phyloP scores from a whole-genome alignment of 2,797 vertebrate species.

The Arrhamphus sclerolepis region DNA sequence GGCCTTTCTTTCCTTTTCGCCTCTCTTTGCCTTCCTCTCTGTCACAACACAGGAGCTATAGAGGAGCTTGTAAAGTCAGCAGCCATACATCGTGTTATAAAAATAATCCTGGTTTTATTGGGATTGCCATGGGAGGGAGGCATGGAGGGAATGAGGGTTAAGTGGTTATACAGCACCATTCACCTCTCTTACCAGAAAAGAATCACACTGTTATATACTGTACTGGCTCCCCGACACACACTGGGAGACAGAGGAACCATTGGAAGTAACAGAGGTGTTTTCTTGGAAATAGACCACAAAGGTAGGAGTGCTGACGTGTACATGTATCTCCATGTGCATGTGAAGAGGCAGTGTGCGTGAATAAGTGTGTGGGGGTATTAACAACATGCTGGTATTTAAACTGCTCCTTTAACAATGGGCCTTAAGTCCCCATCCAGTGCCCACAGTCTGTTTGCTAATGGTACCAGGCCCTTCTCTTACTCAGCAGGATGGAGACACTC shows the following conservation, averaged over 20 bases:
- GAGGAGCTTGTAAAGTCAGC: slow-evolving; percentile 77
- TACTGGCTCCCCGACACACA: slow-evolving; percentile 37
- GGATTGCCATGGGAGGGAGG: slow-evolving; percentile 67
- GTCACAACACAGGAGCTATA: slow-evolving; percentile 54
- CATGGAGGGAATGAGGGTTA: slow-evolving; percentile 50
- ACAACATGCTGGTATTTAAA: slow-evolving; percentile 75
- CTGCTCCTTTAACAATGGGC: slow-evolving; percentile 69
- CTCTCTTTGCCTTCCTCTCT: slow-evolving; percentile 9
- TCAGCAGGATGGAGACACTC: slow-evolving; percentile 61
- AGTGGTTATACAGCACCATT: slow-evolving; percentile 76
- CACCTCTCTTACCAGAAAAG: slow-evolving; percentile 69
- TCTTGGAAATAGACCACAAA: slow-evolving; percentile 60
- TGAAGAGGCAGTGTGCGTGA: slow-evolving; percentile 64
- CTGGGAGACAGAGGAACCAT: slow-evolving; percentile 55
- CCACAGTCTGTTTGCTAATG: slow-evolving; percentile 60
- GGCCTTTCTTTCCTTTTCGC: slow-evolving; percentile 48
- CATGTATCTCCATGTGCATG: slow-evolving; percentile 40
- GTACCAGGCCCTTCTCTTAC: slow-evolving; percentile 59
- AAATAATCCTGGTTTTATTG: slow-evolving; percentile 84
- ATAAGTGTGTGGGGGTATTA: slow-evolving; percentile 72
- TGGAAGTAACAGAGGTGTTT: slow-evolving; percentile 58
- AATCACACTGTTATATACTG: slow-evolving; percentile 64
- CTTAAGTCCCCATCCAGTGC: slow-evolving; percentile 64
- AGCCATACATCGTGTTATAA: slow-evolving; percentile 72
- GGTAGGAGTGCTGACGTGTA: slow-evolving; percentile 53